Base-by-base conservation (phyloP, 2,888 invertebrate species). In the Malacosoma neustria region DNA sequence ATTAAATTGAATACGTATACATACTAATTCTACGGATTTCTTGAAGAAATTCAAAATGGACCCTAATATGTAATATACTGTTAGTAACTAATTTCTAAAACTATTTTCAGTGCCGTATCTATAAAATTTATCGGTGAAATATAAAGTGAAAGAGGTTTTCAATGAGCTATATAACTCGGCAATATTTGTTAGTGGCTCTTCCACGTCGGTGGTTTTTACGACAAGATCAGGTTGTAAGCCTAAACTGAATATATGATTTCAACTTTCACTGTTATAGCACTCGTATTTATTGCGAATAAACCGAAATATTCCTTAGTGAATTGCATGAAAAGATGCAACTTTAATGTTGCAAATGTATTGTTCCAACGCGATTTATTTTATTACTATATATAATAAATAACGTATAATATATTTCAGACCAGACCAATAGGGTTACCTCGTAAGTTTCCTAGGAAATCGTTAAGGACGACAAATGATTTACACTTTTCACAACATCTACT, bases 1-100 rank as follows among this genome's bases (percentile, higher is more conserved):
- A 76, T 74, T 68, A 75, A 72, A 73, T 72, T 67, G 64, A 62
- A 68, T 67, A 64, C 58, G 57, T 54, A 53, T 60, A 61, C 58
- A 56, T 56, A 51, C 34, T n/a, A n/a, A n/a, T n/a, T n/a, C n/a
- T n/a, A n/a, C n/a, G n/a, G n/a, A 55, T 65, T 70, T 62, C 62
- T 69, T 63, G 53, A 58, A 51, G 56, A n/a, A n/a, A n/a, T n/a
- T n/a, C n/a, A n/a, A n/a, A n/a, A n/a, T n/a, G n/a, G n/a, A n/a
- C n/a, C n/a, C n/a, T n/a, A n/a, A n/a, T n/a, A n/a, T n/a, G n/a
- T 22, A 22, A 5, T 7, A 3, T 15, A 15, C 15, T 15, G 7
- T 4, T 22, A 22, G 6, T 22, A 22, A 9, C 5, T 4, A 4
- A 22, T 22, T 22, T 22, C 22, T 22, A 22, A 22, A 22, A 22